A percentile compares a stretch with the other conserved stretches of the same genome.
phyloP scores from a whole-genome alignment of 2,888 invertebrate species.

The Pterobdella sp. region DNA sequence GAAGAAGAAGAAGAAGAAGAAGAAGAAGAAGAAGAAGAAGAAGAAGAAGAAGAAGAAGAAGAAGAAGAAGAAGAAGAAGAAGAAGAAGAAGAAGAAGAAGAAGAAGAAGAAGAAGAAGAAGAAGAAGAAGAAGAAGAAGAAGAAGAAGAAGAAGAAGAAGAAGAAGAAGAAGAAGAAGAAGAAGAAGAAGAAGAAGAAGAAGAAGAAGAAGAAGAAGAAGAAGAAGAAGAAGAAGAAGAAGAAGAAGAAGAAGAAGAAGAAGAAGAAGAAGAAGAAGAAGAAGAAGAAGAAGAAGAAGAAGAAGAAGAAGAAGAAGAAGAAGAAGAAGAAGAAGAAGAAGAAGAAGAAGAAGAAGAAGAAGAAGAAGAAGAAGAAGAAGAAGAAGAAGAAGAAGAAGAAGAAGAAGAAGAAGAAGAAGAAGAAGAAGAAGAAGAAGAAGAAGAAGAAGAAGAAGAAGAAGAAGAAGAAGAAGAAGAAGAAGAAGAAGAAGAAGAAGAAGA shows the following conservation, averaged over 20 bases:
- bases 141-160: too few species aligned
- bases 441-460: background rate
- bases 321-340: background rate
- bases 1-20: constrained; percentile 29
- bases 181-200: background rate
- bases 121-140: constrained; percentile 23
- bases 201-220: background rate
- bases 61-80: constrained; percentile 17
- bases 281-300: background rate
- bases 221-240: background rate
- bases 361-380: background rate
- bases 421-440: background rate
- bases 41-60: constrained; percentile 14
- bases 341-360: background rate
- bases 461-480: background rate
- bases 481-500: background rate
- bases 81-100: constrained; percentile 21
- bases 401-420: background rate
- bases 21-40: constrained; percentile 28
- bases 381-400: background rate
- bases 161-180: constrained; percentile 1
- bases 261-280: background rate
- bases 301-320: constrained; percentile 14
- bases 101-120: constrained; percentile 24
- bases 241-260: background rate